Evolutionary conservation across 1,140 invertebrate genomes (phyloP), one percentile per base, ranked within the genome.

Genomic region (Hestina assimilis): DNA sequence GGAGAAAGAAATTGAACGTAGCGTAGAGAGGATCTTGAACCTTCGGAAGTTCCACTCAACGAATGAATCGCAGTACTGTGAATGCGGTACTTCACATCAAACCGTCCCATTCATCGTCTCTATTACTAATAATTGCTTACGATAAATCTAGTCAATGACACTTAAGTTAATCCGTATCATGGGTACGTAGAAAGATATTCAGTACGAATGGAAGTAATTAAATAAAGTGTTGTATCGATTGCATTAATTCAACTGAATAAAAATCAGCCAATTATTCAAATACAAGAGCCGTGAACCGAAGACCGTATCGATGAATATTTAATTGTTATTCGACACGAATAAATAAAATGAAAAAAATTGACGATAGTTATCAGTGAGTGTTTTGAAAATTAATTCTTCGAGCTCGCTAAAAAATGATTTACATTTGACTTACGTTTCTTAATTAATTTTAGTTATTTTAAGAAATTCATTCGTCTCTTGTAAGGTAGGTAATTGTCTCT

Each of bases 261-360:
- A 83, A 85, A 85, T 87, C 83, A 85, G 83, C 83, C 82, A 87
- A 87, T 87, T 87, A 87, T 87, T 87, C 80, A 87, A 83, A 87
- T 83, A 69, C 53, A 62, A 74, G 67, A 65, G 67, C 72, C 62
- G 69, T 73, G 78, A 74, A 79, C 66, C 79, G 82, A 74, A 80
- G 75, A 72, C 68, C 65, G 79, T 79, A 79, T 81, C 69, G 66
- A 82, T 85, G 81, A 87, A 87, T 87, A 85, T 81, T 87, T 74
- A 87, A 81, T 80, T 74, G 74, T 75, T 75, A 70, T 63, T 47
- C 63, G 40, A 72, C 69, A 54, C 59, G 50, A 66, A 47, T 68
- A 68, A 72, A 70, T 51, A 31, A 43, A 43, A 43, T 17, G 19
- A 53, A 43, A 3, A n/a, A 26, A 12, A 12, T 45, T 28, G n/a